Conservation (phyloP, 2,113 vertebrate genomes). For the Bostrychus sinensis region DNA sequence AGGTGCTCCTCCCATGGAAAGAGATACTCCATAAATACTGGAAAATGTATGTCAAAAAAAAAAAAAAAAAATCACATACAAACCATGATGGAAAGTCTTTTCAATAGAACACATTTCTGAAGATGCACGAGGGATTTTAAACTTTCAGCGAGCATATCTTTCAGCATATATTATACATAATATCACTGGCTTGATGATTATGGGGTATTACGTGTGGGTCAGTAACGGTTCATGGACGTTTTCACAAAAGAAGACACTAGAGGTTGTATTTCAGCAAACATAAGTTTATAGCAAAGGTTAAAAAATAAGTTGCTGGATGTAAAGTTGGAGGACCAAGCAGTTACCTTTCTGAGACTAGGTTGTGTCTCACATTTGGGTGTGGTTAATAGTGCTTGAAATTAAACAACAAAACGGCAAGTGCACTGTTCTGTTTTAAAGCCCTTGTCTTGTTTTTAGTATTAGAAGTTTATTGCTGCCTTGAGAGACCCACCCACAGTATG, state of each 20-base stretch:
- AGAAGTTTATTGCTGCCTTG: slow-evolving; percentile 8
- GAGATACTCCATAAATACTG: slow-evolving; percentile 58
- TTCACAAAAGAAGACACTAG: slow-evolving; percentile 7
- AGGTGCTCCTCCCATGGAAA: slow-evolving; percentile 55
- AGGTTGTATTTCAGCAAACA: slow-evolving; percentile 20
- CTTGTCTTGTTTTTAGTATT: slow-evolving; percentile 15
- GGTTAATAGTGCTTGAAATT: slow-evolving; percentile 73
- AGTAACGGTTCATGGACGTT: background rate
- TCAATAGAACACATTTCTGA: slow-evolving; percentile 32
- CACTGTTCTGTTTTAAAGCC: slow-evolving; percentile 38
- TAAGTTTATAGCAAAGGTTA: slow-evolving; percentile 13
- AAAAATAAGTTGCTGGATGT: slow-evolving; percentile 44
- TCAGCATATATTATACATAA: background rate
- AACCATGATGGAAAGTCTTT: slow-evolving; percentile 36
- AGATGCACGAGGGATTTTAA: slow-evolving; percentile 21
- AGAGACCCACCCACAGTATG: background rate
- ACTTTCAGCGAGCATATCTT: background rate
- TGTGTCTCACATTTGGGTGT: slow-evolving; percentile 35
- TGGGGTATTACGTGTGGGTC: background rate
- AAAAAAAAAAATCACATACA: slow-evolving; percentile 51
- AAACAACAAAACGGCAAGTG: slow-evolving; percentile 46
- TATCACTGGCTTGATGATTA: background rate
- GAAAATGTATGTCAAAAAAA: slow-evolving; percentile 48
- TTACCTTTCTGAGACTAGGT: slow-evolving; percentile 39
- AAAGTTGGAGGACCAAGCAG: slow-evolving; percentile 41